Conservation (phyloP, 1,140 invertebrate genomes). For the Lepidotrigona ventralis region DNA sequence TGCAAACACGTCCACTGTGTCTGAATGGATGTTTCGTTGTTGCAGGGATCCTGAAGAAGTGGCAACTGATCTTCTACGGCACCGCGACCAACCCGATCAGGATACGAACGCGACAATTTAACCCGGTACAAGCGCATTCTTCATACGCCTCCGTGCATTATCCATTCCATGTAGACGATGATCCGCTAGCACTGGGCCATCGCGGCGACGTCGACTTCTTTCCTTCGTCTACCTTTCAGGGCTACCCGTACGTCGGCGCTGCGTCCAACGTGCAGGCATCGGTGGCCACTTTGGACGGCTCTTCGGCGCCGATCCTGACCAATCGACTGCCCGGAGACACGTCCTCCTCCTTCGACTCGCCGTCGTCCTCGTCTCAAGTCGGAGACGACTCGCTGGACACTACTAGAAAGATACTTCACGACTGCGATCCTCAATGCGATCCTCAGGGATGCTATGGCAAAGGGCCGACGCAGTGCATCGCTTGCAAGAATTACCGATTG, state of each 20-base stretch:
- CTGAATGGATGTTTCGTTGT: slow-evolving; percentile 17
- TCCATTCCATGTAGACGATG: slow-evolving; percentile 72
- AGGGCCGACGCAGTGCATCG: slow-evolving; percentile 89
- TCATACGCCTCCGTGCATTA: slow-evolving; percentile 75
- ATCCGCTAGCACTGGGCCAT: slow-evolving; percentile 82
- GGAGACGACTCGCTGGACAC: slow-evolving; percentile 73
- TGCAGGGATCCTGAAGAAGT: slow-evolving; percentile 90
- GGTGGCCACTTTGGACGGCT: slow-evolving; percentile 85
- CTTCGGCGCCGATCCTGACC: slow-evolving; percentile 74
- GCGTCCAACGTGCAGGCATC: slow-evolving; percentile 86
- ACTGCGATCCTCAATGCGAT: slow-evolving; percentile 92
- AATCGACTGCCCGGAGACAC: slow-evolving; percentile 74
- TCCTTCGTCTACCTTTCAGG: slow-evolving; percentile 83
- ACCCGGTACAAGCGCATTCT: slow-evolving; percentile 80
- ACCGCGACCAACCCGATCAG: slow-evolving; percentile 90
- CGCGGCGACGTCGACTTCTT: slow-evolving; percentile 77
- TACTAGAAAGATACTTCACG: slow-evolving; percentile 85
- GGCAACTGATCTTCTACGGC: slow-evolving; percentile 96
- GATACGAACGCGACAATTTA: slow-evolving; percentile 79
- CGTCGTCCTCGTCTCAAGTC: slow-evolving; percentile 48
- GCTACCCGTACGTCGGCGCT: slow-evolving; percentile 83
- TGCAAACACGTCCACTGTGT: too few species aligned
- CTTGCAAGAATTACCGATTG: slow-evolving; percentile 88
- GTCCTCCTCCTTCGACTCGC: slow-evolving; percentile 43
- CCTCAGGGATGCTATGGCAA: slow-evolving; percentile 90